Base-by-base conservation (phyloP, 30 jellyfish, hydroid and myxozoan genomes). In the Aurelia aurita region DNA sequence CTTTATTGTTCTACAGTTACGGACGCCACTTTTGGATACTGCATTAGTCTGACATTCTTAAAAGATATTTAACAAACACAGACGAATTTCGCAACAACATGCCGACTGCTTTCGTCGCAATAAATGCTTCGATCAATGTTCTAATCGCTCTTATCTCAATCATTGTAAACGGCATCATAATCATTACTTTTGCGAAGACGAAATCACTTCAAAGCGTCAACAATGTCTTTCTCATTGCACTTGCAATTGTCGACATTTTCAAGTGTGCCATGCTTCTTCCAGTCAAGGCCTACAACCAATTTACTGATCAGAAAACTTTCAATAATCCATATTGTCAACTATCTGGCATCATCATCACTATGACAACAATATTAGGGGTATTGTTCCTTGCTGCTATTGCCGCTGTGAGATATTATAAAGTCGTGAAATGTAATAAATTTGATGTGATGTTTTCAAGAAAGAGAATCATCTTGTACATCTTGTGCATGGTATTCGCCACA, bases 341-440 rank as follows among this genome's bases (percentile, higher is more conserved):
- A 2, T 58, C 85, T 15, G 97, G 96, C 45, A 70, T 85, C 32
- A 19, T 82, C 9, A 74, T 72, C 85, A 84, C 95, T 2, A 51
- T 77, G 19, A 58, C 93, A 25, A 85, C 78, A 16, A 23, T 84
- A 6, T 58, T 71, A 46, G 75, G 79, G 21, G 91, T 89, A 11
- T 43, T 58, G 13, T 28, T 73, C 6, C 74, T 90, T 9, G 90
- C 94, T 27, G 63, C 74, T 1, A 90, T 90, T 14, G 97, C 97
- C 1, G 34, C 77, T 3, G 74, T 84, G 34, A 59, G 94, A 27
- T 90, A 83, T 57, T 51, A 23, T 27, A 72, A 53, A 23, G 70
- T 90, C 31, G 66, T 82, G 7, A 86, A 80, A 15, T 67, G 82
- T 51, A 63, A 26, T 5, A 29, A 13, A 2, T 57, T 46, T 53